These are phyloP conservation scores for Mactra quadrangularis DNA, from an alignment of 1,140 invertebrate genomes.

Conservation along the genomic window DNA sequence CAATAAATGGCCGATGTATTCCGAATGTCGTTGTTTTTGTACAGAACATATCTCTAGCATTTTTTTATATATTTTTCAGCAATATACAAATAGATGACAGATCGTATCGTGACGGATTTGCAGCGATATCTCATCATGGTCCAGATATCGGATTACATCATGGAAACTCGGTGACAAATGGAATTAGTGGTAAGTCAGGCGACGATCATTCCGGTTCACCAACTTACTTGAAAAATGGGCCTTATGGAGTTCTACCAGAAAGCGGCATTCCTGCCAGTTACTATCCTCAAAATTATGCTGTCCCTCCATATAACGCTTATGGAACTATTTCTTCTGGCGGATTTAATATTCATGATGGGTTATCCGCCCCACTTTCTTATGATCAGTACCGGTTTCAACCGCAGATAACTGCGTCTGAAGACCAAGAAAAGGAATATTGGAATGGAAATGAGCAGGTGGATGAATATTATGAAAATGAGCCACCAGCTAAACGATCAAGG, in stretches of 20 bases:
- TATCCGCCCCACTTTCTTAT: neutral
- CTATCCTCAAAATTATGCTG: neutral
- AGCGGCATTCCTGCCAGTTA: neutral
- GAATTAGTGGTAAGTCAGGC: neutral
- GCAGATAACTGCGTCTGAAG: neutral
- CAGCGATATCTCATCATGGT: no score
- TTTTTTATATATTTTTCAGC: no score
- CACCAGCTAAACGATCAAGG: constrained; percentile 23
- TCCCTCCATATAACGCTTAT: neutral
- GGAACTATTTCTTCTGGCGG: neutral
- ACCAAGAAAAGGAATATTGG: constrained; percentile 27
- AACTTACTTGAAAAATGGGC: constrained; percentile 28
- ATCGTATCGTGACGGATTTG: neutral
- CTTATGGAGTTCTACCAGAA: neutral
- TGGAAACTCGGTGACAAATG: neutral
- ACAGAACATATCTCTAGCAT: no score
- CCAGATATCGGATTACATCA: constrained; percentile 4
- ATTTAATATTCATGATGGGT: neutral
- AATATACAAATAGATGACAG: constrained; percentile 23
- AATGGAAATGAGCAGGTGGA: neutral
- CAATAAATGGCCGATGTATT: no score
- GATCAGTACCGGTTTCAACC: constrained; percentile 38
- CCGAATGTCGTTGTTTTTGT: no score
- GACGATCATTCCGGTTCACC: neutral
- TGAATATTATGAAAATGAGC: constrained; percentile 15